These are phyloP conservation scores for Poecilobothrus nobilitatus DNA, from an alignment of 2,888 invertebrate genomes.

Conservation along the genomic window DNA sequence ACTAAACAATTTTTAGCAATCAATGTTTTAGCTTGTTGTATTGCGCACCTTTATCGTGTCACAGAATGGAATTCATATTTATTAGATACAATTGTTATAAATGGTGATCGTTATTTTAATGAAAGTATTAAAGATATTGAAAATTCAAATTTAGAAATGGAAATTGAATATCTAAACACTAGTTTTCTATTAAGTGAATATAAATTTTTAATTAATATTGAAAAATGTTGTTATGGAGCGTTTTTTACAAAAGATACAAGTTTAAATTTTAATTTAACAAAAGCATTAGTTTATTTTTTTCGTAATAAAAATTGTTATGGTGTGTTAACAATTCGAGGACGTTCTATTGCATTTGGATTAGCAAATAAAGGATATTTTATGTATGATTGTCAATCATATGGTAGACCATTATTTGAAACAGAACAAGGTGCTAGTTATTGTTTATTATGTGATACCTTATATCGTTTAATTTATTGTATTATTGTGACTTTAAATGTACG, in stretches of 20 bases:
- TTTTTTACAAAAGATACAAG: conserved; percentile 49
- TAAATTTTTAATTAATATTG: conserved; percentile 49
- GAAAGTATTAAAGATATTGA: conserved; percentile 46
- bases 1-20: conserved; percentile 58
- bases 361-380: conserved; percentile 52
- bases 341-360: conserved; percentile 49
- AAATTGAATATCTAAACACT: conserved; percentile 49
- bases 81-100: conserved; percentile 53
- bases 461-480: conserved; percentile 55
- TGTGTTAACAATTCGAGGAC: conserved; percentile 44
- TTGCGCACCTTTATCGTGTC: conserved; percentile 52
- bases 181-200: conserved; percentile 52
- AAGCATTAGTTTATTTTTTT: conserved; percentile 54
- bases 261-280: conserved; percentile 55
- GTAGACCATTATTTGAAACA: conserved; percentile 53
- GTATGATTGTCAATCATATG: conserved; percentile 57
- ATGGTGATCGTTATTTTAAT: conserved; percentile 51
- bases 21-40: conserved; percentile 51
- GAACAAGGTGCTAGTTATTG: conserved; percentile 53
- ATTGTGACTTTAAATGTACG: conserved; percentile 51
- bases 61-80: conserved; percentile 56
- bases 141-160: conserved; percentile 50
- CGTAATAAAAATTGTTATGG: conserved; percentile 51
- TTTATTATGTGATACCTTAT: conserved; percentile 51
- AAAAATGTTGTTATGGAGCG: conserved; percentile 52